phyloP scores from a whole-genome alignment of 92 coral and sea anemone genomes.

The Siderastrea siderea region DNA sequence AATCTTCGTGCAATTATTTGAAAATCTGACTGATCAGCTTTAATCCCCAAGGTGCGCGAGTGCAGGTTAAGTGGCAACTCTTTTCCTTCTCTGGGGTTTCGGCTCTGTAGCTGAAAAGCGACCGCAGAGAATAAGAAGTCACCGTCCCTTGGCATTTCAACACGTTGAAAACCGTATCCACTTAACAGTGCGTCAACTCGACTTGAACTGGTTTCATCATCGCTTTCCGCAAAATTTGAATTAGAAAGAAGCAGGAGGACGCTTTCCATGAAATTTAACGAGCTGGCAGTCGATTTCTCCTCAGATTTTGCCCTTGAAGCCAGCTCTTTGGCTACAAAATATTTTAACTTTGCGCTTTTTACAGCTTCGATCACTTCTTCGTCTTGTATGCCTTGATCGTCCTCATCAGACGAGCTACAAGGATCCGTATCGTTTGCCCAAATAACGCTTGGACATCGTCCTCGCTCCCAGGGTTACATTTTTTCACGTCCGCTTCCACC shows the following conservation, averaged over 20 bases:
- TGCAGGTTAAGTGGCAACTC: constrained; percentile 2
- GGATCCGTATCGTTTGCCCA: neutral
- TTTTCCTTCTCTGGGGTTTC: constrained; percentile 7
- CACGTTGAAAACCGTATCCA: constrained; percentile 48
- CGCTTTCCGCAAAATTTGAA: constrained; percentile 2
- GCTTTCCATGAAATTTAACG: constrained; percentile 15
- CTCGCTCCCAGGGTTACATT: neutral
- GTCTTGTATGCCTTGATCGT: neutral
- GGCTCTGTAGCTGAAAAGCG: constrained; percentile 22
- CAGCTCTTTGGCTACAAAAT: constrained; percentile 22
- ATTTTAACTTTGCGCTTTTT: constrained; percentile 6
- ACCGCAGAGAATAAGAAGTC: constrained; percentile 36
- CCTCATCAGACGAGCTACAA: neutral
- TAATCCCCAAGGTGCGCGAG: neutral
- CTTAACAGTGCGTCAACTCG: constrained; percentile 34
- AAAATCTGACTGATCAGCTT: constrained; percentile 9
- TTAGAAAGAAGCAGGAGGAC: neutral
- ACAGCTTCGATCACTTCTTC: neutral
- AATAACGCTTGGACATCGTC: neutral
- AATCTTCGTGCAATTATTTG: neutral
- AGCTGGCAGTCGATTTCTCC: neutral
- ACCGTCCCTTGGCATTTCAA: constrained; percentile 36
- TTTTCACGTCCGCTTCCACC: neutral
- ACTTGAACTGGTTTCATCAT: constrained; percentile 2
- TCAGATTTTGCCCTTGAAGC: constrained; percentile 20